These are phyloP conservation scores for Melanotaenia boesemani DNA, from an alignment of 2,797 vertebrate genomes.

Conservation along the genomic window DNA sequence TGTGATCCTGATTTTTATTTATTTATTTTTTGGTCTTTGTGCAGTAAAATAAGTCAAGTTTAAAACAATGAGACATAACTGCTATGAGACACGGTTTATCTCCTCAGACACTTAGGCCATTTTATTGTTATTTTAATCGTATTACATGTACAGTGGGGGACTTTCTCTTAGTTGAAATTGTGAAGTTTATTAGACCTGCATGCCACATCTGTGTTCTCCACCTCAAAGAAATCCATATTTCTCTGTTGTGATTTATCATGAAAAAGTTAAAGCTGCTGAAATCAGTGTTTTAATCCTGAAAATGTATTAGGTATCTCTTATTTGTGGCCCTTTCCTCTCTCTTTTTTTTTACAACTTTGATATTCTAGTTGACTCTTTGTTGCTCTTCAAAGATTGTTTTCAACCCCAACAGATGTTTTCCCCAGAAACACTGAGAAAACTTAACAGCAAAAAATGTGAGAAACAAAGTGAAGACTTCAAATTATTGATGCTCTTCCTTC, in stretches of 20 bases:
- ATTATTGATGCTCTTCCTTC: neutral
- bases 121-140: neutral
- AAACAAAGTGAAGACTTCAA: neutral
- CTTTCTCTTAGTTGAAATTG: neutral
- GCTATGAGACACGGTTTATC: neutral
- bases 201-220: neutral
- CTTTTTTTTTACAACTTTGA: neutral
- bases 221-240: neutral
- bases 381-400: neutral
- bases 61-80: constrained; percentile 8
- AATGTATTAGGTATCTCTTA: neutral
- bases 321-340: neutral
- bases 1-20: constrained; percentile 30
- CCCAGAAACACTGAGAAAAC: neutral
- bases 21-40: constrained; percentile 24
- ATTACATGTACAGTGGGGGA: neutral
- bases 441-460: neutral
- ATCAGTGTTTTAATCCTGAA: neutral
- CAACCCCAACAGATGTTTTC: neutral
- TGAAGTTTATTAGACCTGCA: neutral
- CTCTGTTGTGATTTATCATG: neutral
- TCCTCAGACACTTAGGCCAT: neutral
- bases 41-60: constrained; percentile 38
- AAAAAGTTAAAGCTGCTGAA: neutral
- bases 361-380: constrained; percentile 6